Evolutionary conservation across 2,888 invertebrate genomes (phyloP).

Genomic region (Philopedon plagiatum): DNA sequence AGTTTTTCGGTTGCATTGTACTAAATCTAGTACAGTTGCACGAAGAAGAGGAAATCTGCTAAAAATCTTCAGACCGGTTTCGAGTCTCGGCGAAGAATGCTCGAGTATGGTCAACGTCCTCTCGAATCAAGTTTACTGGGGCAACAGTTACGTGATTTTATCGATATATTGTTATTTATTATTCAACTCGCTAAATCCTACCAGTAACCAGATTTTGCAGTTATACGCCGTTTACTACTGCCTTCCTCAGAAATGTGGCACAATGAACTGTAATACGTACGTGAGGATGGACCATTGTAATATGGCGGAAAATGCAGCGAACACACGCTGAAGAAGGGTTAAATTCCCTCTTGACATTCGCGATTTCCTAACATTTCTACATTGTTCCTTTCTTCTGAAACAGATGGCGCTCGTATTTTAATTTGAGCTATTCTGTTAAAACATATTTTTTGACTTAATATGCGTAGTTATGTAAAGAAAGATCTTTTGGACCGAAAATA

Average conservation of each 20-base stretch:
- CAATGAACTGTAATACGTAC: slow-evolving; percentile 28
- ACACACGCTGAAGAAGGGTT: too few relatives aligned
- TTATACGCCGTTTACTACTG: slow-evolving; percentile 26
- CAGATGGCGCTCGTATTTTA: too few relatives aligned
- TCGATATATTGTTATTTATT: slow-evolving; percentile 39
- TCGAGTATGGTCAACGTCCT: slow-evolving; percentile 51
- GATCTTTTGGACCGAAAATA: too few relatives aligned
- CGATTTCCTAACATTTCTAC: too few relatives aligned
- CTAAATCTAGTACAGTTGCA: background rate
- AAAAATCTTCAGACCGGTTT: slow-evolving; percentile 21
- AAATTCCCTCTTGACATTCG: too few relatives aligned
- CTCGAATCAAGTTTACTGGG: slow-evolving; percentile 56
- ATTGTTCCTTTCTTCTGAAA: too few relatives aligned
- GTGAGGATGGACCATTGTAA: too few relatives aligned
- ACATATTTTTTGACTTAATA: too few relatives aligned
- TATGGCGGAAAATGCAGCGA: too few relatives aligned
- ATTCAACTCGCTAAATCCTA: slow-evolving; percentile 20
- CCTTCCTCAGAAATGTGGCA: slow-evolving; percentile 42
- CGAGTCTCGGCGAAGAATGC: slow-evolving; percentile 8
- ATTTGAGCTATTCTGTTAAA: too few relatives aligned
- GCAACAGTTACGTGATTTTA: slow-evolving; percentile 52
- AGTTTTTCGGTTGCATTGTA: too few relatives aligned
- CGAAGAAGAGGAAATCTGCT: background rate
- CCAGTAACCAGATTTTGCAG: slow-evolving; percentile 41
- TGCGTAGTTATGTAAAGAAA: too few relatives aligned